These are phyloP conservation scores for Chlamydotis undulata DNA, from an alignment of 2,113 vertebrate species.

Conservation along the genomic window DNA sequence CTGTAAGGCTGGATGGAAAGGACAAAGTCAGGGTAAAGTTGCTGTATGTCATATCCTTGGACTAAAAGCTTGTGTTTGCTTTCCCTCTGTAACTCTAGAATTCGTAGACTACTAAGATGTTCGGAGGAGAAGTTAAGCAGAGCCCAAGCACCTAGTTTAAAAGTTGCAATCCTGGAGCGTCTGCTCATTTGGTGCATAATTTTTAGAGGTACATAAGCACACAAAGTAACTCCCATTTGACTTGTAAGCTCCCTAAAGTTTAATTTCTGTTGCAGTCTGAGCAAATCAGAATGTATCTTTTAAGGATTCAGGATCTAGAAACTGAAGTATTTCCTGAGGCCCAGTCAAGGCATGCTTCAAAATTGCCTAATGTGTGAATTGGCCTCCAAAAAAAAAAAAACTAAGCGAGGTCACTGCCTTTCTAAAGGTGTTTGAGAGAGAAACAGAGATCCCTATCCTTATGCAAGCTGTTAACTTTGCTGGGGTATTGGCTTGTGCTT, in stretches of 20 bases:
- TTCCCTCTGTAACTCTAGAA: background rate
- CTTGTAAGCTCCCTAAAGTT: background rate
- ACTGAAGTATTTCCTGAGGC: background rate
- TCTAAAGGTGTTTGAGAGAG: background rate
- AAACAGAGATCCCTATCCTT: background rate
- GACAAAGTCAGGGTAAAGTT: background rate
- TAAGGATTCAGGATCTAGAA: background rate
- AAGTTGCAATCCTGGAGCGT: background rate
- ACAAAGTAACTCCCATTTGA: background rate
- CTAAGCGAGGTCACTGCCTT: background rate
- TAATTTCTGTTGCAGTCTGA: background rate
- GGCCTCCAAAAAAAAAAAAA: background rate
- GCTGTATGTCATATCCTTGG: background rate
- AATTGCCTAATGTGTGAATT: background rate
- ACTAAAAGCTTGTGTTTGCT: background rate
- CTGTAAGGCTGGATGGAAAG: background rate
- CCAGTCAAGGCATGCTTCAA: background rate
- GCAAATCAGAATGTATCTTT: background rate
- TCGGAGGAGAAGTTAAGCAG: background rate
- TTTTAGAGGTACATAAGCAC: background rate
- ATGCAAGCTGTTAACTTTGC: background rate
- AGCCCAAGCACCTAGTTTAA: background rate
- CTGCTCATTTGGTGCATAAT: background rate
- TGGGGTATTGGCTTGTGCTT: background rate
- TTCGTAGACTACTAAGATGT: background rate